Base-by-base conservation (phyloP, 2,113 vertebrate species). In the Bubo scandiacus region DNA sequence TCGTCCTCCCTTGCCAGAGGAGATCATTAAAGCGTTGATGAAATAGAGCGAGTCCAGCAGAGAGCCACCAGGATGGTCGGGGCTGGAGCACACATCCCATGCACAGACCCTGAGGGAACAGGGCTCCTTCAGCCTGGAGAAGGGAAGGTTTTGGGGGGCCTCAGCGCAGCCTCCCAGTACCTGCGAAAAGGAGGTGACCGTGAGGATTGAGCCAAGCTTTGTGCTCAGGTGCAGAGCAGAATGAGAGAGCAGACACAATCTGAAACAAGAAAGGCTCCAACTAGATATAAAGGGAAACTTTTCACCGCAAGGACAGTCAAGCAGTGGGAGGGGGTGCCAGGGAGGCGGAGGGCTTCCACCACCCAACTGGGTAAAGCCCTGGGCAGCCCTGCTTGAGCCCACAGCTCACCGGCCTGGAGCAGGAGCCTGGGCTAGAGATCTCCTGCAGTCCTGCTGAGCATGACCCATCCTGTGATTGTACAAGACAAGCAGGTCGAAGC, bases 401-500 rank as follows among this genome's bases (percentile, higher is more conserved):
- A 17, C 1, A 52, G 49, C 54, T 57, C 52, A 49, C 11, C 34
- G 10, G 38, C 36, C 36, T 40, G 0, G 1, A 73, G 54, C 54
- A 57, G 52, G 15, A 65, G 66, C 16, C 11, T 11, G 1, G 54
- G 6, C 12, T 15, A 11, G n/a, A 67, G 43, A 75, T 30, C 15
- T 12, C 51, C 73, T 40, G 45, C 42, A 34, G 23, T 25, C 25
- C 62, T 5, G 0, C 2, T 0, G 2, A 38, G 15, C 43, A 15
- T 0, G 0, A 59, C 22, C 5, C 3, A 75, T 25, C 45, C 84
- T 9, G 51, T 8, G 45, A n/a, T 2, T 8, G 11, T 14, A 45
- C 1, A 0, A 0, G 0, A 51, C 45, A 49, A n/a, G 23, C 2
- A 26, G 75, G 42, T 84, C 1, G 2, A 19, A 58, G 49, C 80